A percentile compares a stretch with the other conserved stretches of the same genome.
Evolutionary conservation across 2,113 vertebrate genomes (phyloP).

Genomic region (Nesogale talazaci): DNA sequence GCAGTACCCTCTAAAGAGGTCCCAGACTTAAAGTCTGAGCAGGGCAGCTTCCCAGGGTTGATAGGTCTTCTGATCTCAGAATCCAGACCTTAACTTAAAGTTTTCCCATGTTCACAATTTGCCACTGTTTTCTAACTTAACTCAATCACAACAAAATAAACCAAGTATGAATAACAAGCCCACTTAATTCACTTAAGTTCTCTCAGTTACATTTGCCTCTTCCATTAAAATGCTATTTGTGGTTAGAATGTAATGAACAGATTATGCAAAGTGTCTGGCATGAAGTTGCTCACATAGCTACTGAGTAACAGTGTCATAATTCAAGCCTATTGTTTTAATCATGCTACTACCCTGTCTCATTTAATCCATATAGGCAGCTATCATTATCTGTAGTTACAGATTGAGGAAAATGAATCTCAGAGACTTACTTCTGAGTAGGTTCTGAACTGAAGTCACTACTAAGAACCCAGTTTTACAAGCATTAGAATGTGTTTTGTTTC

Average conservation of each 20-base stretch:
- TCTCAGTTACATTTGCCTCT: not conserved
- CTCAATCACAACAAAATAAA: not conserved
- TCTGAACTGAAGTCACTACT: not conserved
- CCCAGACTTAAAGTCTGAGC: not conserved
- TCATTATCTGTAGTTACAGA: not conserved
- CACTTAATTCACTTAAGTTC: not conserved
- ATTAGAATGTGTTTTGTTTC: not conserved
- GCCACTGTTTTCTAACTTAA: slow-evolving; percentile 1
- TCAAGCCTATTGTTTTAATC: not conserved
- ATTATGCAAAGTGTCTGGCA: not conserved
- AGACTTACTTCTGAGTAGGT: not conserved
- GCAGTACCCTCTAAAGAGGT: not conserved
- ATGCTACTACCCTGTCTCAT: not conserved
- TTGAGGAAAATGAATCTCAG: not conserved
- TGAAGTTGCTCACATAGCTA: not conserved
- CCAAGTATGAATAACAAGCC: not conserved
- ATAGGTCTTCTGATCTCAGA: not conserved
- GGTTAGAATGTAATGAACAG: not conserved
- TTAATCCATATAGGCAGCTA: not conserved
- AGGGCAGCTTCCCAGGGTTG: not conserved
- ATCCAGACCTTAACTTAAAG: not conserved
- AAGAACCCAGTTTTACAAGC: slow-evolving; percentile 1
- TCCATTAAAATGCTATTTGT: not conserved
- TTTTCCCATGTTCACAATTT: not conserved
- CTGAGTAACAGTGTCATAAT: not conserved